A percentile compares a stretch with the other conserved stretches of the same genome.
phyloP scores from a whole-genome alignment of 2,888 invertebrate genomes.

The Ypsolopha sequella region DNA sequence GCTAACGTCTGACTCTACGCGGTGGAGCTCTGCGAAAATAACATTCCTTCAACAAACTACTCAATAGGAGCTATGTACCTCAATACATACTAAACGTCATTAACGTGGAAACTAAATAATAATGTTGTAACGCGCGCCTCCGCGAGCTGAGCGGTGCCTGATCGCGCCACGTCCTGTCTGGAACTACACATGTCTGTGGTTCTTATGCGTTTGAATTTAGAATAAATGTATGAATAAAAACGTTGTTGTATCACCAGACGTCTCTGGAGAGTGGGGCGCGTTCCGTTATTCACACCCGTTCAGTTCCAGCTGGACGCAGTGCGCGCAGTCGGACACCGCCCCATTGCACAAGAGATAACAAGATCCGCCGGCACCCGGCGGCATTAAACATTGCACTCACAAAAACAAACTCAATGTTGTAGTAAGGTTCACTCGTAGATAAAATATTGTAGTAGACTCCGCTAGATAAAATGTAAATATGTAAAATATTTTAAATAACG shows the following conservation, averaged over 20 bases:
- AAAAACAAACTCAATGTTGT: slow-evolving; percentile 70
- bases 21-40: slow-evolving; percentile 25
- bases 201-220: background rate
- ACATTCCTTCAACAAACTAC: slow-evolving; percentile 31
- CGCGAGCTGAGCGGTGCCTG: slow-evolving; percentile 28
- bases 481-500: slow-evolving; percentile 68
- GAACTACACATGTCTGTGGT: too few species aligned
- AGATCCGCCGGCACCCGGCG: slow-evolving; percentile 64
- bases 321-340: slow-evolving; percentile 31
- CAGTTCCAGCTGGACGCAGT: slow-evolving; percentile 27
- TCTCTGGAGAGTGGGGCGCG: slow-evolving; percentile 21
- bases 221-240: slow-evolving; percentile 12
- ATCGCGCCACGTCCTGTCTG: background rate
- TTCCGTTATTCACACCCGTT: slow-evolving; percentile 8
- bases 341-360: slow-evolving; percentile 63
- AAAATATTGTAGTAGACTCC: slow-evolving; percentile 70
- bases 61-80: slow-evolving; percentile 27
- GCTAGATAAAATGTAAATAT: slow-evolving; percentile 70
- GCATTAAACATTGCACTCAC: slow-evolving; percentile 69
- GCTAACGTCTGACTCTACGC: slow-evolving; percentile 25
- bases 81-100: slow-evolving; percentile 30
- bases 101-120: slow-evolving; percentile 59
- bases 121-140: slow-evolving; percentile 62
- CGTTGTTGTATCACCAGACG: slow-evolving; percentile 26
- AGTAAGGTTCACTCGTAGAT: slow-evolving; percentile 68